phyloP scores from a whole-genome alignment of 35 echinoderm and acorn worm genomes.

The Apostichopus californicus region DNA sequence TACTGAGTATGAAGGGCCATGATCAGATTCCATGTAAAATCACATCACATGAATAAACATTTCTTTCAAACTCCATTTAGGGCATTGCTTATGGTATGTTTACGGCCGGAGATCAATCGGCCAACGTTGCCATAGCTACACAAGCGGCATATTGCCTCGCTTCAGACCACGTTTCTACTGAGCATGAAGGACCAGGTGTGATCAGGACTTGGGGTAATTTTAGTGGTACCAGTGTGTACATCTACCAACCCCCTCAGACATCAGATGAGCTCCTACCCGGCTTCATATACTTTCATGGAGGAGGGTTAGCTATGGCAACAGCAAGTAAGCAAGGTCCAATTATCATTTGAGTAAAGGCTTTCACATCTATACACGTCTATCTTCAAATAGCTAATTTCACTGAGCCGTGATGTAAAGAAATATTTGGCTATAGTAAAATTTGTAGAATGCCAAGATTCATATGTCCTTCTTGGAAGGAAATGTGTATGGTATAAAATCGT shows the following conservation, averaged over 20 bases:
- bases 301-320: background rate
- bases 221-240: background rate
- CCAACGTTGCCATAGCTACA: constrained; percentile 1
- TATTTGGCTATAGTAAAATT: no score
- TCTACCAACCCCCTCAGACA: background rate
- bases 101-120: background rate
- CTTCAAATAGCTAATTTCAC: no score
- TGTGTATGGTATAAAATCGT: no score
- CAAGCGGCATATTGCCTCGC: background rate
- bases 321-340: background rate
- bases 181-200: background rate
- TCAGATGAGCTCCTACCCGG: background rate
- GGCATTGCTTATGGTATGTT: background rate
- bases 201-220: background rate
- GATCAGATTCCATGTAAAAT: no score
- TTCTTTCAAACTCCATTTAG: background rate
- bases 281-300: constrained; percentile 23
- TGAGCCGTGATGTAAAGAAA: no score
- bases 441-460: no score
- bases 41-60: no score
- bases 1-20: no score
- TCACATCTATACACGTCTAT: no score
- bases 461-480: no score
- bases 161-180: background rate
- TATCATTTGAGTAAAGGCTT: no score